Percentiles rank a stretch among this genome's conserved stretches.
Evolutionary conservation across 2,797 vertebrate genomes (phyloP).

Genomic region (Mus minutoides): DNA sequence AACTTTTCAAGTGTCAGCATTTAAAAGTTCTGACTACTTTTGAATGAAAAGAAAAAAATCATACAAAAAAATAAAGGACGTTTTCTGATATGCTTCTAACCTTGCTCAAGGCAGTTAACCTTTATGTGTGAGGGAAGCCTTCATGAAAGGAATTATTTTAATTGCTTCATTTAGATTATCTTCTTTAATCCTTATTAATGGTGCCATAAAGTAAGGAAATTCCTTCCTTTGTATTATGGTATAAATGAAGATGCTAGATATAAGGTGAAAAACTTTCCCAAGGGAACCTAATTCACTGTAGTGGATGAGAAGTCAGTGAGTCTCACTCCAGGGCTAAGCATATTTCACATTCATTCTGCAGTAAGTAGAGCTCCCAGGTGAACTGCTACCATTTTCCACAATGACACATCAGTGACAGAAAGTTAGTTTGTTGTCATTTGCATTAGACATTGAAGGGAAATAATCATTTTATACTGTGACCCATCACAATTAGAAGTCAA

Average conservation of each 20-base stretch:
- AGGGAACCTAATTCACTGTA: neutral
- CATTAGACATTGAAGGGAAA: neutral
- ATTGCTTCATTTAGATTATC: slow-evolving; percentile 52
- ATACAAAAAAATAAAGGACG: neutral
- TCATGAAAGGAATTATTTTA: neutral
- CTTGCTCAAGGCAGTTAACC: neutral
- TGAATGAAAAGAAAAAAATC: slow-evolving; percentile 5
- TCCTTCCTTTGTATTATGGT: neutral
- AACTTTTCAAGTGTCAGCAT: neutral
- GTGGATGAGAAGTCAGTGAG: neutral
- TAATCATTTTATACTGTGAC: neutral
- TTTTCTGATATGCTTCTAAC: neutral
- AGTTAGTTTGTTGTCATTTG: neutral
- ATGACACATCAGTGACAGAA: neutral
- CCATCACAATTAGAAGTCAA: neutral
- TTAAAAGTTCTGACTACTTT: slow-evolving; percentile 24
- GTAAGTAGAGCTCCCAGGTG: neutral
- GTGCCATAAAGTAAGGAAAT: neutral
- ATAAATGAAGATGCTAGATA: slow-evolving; percentile 17
- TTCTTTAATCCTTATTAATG: slow-evolving; percentile 49
- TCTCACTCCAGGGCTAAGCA: neutral
- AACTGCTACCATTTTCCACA: neutral
- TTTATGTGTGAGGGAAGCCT: neutral
- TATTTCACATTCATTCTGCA: neutral
- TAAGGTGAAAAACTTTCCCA: slow-evolving; percentile 38